Base-by-base conservation (phyloP, 2,797 vertebrate genomes). In the Siniperca scherzeri region DNA sequence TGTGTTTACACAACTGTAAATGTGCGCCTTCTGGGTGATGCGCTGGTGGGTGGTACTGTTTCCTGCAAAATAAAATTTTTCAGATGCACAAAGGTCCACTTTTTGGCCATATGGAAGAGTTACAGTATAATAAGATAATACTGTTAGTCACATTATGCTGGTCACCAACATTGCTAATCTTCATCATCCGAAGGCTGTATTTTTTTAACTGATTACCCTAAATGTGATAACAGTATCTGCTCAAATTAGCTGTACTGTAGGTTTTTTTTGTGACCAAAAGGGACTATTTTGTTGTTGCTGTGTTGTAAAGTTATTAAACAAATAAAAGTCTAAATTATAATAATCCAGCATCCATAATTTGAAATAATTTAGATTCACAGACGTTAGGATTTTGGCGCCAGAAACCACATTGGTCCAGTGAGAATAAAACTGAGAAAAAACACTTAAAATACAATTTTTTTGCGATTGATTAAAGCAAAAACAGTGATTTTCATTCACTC, bases 311-410 rank as follows among this genome's bases (percentile, higher is more conserved):
- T 64, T 62, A 61, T 42, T 36, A 27, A 61, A 57, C 40, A 60
- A 36, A 61, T 66, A 4, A 30, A 38, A 21, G 1, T 25, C 11
- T 13, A n/a, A 61, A 16, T 25, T 36, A 2, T 44, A 75, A 62
- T 36, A 53, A 73, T 38, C 1, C 7, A 57, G 3, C 16, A 33
- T 57, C 7, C 12, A 30, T 16, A 30, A 21, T 27, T 11, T 59
- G 7, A 46, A 70, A n/a, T 78, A 1, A 44, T 60, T 62, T 55
- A 4, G 48, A 48, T 56, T 64, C 17, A 38, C 12, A 62, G 42
- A 38, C 0, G 17, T 38, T 50, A 10, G 40, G 30, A 68, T 79
- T 88, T 85, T 86, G 72, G 61, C 78, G 67, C 72, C 77, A 89
- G 27, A 52, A 67, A 40, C 30, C 19, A 36, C 13, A 40, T 17